These are phyloP conservation scores for Drosophila seguyi DNA, from an alignment of 1,140 invertebrate genomes.

Conservation along the genomic window DNA sequence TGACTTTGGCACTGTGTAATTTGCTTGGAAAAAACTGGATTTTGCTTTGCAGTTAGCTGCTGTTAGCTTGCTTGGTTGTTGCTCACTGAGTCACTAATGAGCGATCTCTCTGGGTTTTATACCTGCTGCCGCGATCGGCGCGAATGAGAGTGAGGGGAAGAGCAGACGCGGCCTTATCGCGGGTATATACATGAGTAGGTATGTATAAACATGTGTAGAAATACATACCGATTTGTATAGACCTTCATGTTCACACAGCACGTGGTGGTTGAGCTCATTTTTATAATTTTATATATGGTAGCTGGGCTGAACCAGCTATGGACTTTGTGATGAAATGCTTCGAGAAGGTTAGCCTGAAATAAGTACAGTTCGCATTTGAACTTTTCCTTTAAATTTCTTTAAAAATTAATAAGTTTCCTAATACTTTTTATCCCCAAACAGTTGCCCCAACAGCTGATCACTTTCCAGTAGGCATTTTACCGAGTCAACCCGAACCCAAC, in stretches of 20 bases:
- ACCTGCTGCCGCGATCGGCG: conserved; percentile 5
- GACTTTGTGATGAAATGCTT: conserved; percentile 41
- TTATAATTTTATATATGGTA: background rate
- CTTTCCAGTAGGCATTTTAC: background rate
- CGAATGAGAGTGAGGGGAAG: conserved; percentile 27
- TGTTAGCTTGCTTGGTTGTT: conserved; percentile 29
- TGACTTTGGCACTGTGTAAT: conserved; percentile 12
- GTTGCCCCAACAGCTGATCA: conserved; percentile 31
- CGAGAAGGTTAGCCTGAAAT: background rate
- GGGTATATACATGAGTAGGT: background rate
- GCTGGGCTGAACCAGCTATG: conserved; percentile 11
- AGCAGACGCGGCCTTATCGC: conserved; percentile 36
- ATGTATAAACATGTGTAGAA: background rate
- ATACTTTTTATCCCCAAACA: background rate
- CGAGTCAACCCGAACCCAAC: conserved; percentile 5
- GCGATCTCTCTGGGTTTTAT: conserved; percentile 52
- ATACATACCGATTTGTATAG: conserved; percentile 2
- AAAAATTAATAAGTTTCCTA: no score
- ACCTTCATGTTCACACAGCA: conserved; percentile 7
- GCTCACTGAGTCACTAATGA: conserved; percentile 56
- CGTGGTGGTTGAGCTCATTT: conserved; percentile 7
- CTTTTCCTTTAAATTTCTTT: background rate
- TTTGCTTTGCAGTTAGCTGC: conserved; percentile 18
- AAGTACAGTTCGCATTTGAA: conserved; percentile 14
- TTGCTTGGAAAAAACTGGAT: conserved; percentile 6